Percentiles rank a stretch among this genome's conserved stretches.
These are phyloP conservation scores for Mantis religiosa DNA, from an alignment of 2,888 invertebrate genomes.

Conservation along the genomic window DNA sequence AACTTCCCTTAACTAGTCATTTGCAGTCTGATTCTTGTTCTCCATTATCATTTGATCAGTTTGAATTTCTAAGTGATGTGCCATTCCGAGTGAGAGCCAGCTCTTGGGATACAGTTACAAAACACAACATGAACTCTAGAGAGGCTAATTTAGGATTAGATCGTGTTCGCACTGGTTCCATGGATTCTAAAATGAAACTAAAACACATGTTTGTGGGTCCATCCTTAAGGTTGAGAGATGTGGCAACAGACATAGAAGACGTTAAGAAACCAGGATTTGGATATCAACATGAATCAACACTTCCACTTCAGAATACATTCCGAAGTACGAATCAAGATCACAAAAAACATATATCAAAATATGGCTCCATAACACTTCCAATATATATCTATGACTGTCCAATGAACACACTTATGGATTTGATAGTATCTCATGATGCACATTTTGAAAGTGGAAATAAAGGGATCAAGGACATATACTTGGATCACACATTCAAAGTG, in stretches of 20 bases:
- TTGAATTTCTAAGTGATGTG: constrained; percentile 17
- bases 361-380: constrained; percentile 48
- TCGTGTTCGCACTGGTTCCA: constrained; percentile 35
- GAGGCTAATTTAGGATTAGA: constrained; percentile 28
- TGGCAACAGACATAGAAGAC: constrained; percentile 33
- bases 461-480: constrained; percentile 47
- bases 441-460: neutral
- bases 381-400: constrained; percentile 68
- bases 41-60: constrained; percentile 18
- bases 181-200: constrained; percentile 33
- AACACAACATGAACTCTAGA: constrained; percentile 24
- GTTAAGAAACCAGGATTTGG: constrained; percentile 20
- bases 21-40: constrained; percentile 16
- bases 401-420: constrained; percentile 54
- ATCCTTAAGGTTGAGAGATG: neutral
- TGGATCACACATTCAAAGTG: constrained; percentile 50
- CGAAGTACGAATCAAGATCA: neutral
- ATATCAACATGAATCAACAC: neutral
- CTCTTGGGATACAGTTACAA: constrained; percentile 37
- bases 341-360: constrained; percentile 32
- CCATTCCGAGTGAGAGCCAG: constrained; percentile 36
- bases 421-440: constrained; percentile 45
- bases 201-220: neutral
- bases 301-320: neutral
- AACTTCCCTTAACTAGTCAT: constrained; percentile 10